These are phyloP conservation scores for Cheilosia scutellata DNA, from an alignment of 2,888 invertebrate genomes.

Conservation along the genomic window DNA sequence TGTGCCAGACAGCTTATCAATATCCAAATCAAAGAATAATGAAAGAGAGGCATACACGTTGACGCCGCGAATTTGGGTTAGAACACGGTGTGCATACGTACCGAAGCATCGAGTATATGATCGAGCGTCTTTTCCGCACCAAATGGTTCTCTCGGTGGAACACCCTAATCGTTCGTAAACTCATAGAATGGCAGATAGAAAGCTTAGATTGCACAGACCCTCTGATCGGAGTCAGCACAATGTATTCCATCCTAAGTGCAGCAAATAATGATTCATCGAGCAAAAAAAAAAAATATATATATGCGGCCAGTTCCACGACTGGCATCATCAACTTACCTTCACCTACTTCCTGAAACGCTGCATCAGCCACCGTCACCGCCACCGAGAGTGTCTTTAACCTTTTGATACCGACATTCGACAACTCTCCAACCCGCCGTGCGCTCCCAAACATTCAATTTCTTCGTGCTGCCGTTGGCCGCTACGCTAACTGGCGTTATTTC, in stretches of 20 bases:
- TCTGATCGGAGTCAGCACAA: slow-evolving; percentile 41
- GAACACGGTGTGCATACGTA: slow-evolving; percentile 74
- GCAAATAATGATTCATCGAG: slow-evolving; percentile 65
- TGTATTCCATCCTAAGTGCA: slow-evolving; percentile 50
- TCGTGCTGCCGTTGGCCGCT: slow-evolving; percentile 39
- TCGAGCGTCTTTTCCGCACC: slow-evolving; percentile 25
- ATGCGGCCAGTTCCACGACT: slow-evolving; percentile 38
- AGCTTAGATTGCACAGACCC: slow-evolving; percentile 66
- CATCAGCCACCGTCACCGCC: slow-evolving; percentile 44
- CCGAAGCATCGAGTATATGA: slow-evolving; percentile 34
- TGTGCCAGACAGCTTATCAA: slow-evolving; percentile 74
- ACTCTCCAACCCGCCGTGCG: slow-evolving; percentile 31
- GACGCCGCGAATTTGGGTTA: slow-evolving; percentile 69
- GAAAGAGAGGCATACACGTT: slow-evolving; percentile 64
- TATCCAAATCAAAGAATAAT: slow-evolving; percentile 73
- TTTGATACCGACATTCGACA: slow-evolving; percentile 51
- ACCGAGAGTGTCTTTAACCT: slow-evolving; percentile 68
- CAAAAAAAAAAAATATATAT: slow-evolving; percentile 38
- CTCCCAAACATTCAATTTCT: slow-evolving; percentile 68
- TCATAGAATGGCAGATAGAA: slow-evolving; percentile 62
- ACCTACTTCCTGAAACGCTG: slow-evolving; percentile 77
- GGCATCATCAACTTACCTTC: slow-evolving; percentile 77
- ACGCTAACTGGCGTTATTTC: slow-evolving; percentile 61
- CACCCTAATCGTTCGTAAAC: slow-evolving; percentile 64
- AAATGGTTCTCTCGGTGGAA: slow-evolving; percentile 66